phyloP scores from a whole-genome alignment of 2,888 invertebrate genomes.

The Phytoseiulus persimilis region DNA sequence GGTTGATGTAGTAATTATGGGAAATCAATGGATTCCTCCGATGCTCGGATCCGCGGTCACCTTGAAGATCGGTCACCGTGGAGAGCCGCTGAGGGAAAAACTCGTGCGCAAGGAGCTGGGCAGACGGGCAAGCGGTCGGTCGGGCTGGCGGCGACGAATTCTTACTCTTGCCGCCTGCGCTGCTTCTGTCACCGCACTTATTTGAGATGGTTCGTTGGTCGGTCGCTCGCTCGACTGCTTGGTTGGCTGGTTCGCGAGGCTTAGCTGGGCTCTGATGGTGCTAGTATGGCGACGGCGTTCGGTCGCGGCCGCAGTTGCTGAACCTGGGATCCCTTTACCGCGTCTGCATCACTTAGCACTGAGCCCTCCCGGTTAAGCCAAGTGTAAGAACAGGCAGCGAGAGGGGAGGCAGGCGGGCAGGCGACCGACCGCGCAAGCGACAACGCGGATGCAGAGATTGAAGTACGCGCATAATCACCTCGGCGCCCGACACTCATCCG shows the following conservation, averaged over 20 bases:
- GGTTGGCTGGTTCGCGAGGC: neutral
- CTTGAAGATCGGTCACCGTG: neutral
- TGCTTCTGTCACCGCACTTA: neutral
- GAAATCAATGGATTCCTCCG: constrained; percentile 25
- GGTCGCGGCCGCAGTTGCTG: neutral
- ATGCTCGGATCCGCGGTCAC: neutral
- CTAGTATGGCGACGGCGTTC: neutral
- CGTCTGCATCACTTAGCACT: neutral
- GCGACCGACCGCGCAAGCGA: neutral
- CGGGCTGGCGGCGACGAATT: neutral
- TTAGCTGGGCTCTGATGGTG: neutral
- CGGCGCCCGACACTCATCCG: neutral
- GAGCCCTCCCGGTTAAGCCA: neutral
- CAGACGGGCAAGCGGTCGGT: too few relatives aligned
- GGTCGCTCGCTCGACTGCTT: neutral
- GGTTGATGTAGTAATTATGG: constrained; percentile 31
- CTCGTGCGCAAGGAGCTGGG: neutral
- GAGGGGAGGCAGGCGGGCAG: neutral
- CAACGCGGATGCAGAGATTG: neutral
- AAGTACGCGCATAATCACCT: neutral
- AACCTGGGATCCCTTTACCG: neutral
- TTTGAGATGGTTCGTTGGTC: neutral
- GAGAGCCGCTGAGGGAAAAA: neutral
- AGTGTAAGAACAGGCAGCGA: neutral
- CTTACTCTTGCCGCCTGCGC: neutral